phyloP scores from a whole-genome alignment of 2,797 vertebrate species.

The Poeciliopsis paucimaculata region DNA sequence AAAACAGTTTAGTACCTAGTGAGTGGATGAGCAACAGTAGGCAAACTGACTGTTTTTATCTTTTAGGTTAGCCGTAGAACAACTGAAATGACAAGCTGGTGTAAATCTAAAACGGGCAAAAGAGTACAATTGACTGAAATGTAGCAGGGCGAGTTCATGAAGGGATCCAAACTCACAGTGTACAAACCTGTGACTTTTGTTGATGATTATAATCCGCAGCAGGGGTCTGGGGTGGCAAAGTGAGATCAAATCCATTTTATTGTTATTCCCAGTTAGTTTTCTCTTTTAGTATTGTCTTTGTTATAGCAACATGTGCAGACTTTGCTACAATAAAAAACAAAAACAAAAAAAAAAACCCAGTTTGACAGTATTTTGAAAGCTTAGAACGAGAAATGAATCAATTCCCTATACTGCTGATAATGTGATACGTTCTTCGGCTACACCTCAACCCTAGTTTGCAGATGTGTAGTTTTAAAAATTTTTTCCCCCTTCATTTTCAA shows the following conservation, averaged over 20 bases:
- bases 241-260: neutral
- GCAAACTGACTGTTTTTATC: neutral
- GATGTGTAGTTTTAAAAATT: neutral
- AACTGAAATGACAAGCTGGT: neutral
- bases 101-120: neutral
- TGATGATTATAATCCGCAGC: neutral
- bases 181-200: neutral
- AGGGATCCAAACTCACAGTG: neutral
- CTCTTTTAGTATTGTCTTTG: neutral
- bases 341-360: neutral
- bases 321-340: neutral
- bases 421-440: no score
- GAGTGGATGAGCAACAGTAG: neutral
- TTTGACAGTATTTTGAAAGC: no score
- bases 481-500: neutral
- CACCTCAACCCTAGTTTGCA: neutral
- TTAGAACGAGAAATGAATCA: no score
- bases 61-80: neutral
- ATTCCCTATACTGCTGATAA: no score
- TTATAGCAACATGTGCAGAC: neutral
- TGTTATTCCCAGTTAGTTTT: neutral
- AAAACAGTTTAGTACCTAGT: neutral
- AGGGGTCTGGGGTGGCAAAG: neutral
- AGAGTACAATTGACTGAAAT: neutral
- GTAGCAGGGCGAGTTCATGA: neutral